phyloP scores from a whole-genome alignment of 2,888 invertebrate genomes.

The Zhengitettix transpicula region DNA sequence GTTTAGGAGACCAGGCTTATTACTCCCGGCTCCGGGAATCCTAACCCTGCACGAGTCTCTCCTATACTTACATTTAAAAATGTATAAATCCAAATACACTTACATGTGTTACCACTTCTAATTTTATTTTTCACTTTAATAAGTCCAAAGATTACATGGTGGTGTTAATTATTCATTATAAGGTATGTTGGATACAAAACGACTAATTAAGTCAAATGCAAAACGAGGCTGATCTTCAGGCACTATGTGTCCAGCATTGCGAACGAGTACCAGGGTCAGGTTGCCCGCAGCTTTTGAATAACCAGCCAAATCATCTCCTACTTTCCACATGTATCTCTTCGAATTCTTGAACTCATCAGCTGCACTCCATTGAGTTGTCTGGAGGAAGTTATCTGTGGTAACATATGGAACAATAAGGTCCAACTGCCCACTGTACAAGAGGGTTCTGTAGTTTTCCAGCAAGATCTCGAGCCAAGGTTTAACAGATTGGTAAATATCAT shows the following conservation, averaged over 20 bases:
- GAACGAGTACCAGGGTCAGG: constrained; percentile 19
- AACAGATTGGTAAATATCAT: constrained; percentile 38
- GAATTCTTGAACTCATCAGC: constrained; percentile 9
- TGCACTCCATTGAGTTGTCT: constrained; percentile 30
- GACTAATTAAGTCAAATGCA: constrained; percentile 24
- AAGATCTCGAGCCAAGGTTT: constrained; percentile 30
- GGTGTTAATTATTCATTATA: background rate
- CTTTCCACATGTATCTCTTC: constrained; percentile 2
- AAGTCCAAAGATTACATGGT: too few relatives aligned
- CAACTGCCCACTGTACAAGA: constrained; percentile 24
- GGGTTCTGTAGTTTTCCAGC: constrained; percentile 36
- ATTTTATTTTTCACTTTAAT: too few relatives aligned
- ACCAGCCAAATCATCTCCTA: constrained; percentile 16
- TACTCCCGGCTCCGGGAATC: too few relatives aligned
- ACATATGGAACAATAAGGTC: constrained; percentile 53
- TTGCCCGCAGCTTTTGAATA: constrained; percentile 18
- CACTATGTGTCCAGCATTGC: constrained; percentile 25
- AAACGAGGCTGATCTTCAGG: constrained; percentile 24
- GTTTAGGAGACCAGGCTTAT: too few relatives aligned
- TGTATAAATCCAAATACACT: too few relatives aligned
- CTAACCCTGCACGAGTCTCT: too few relatives aligned
- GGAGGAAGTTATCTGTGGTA: constrained; percentile 36
- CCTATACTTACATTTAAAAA: too few relatives aligned
- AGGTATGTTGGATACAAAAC: constrained; percentile 23
- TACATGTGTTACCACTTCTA: too few relatives aligned